Evolutionary conservation across 1,140 invertebrate species (phyloP).

Genomic region (Sitophilus oryzae): DNA sequence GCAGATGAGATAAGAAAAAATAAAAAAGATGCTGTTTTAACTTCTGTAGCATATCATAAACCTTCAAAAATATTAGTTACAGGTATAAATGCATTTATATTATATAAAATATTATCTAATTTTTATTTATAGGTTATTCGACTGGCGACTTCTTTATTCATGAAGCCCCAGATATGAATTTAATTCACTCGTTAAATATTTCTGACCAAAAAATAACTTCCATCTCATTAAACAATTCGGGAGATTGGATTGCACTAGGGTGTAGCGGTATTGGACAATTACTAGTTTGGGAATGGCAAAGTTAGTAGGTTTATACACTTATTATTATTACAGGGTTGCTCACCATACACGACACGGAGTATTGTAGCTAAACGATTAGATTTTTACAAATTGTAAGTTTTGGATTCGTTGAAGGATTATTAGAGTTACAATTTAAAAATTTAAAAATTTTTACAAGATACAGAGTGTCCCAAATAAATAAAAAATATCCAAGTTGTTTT

Average conservation of each 20-base stretch:
- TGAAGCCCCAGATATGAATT: conserved; percentile 85
- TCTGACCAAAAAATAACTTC: conserved; percentile 74
- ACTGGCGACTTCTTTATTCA: conserved; percentile 84
- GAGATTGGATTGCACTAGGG: conserved; percentile 93
- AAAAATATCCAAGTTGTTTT: no score
- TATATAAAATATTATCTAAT: neutral
- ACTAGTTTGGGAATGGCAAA: conserved; percentile 98
- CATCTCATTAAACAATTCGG: conserved; percentile 74
- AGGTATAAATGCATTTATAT: conserved; percentile 39
- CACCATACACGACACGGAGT: no score
- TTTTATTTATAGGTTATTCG: conserved; percentile 56
- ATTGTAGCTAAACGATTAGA: no score
- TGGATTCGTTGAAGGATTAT: no score
- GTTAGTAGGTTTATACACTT: conserved; percentile 45
- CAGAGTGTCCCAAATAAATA: no score
- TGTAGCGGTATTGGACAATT: conserved; percentile 81
- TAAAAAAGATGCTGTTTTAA: conserved; percentile 56
- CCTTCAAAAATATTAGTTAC: conserved; percentile 72
- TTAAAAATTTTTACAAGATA: no score
- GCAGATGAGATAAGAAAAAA: conserved; percentile 61
- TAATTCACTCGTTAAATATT: conserved; percentile 87
- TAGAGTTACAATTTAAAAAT: no score
- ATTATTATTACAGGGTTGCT: no score
- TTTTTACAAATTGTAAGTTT: no score
- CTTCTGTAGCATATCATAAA: conserved; percentile 74